Base-by-base conservation (phyloP, 2,113 vertebrate genomes). In the Macaca nemestrina region DNA sequence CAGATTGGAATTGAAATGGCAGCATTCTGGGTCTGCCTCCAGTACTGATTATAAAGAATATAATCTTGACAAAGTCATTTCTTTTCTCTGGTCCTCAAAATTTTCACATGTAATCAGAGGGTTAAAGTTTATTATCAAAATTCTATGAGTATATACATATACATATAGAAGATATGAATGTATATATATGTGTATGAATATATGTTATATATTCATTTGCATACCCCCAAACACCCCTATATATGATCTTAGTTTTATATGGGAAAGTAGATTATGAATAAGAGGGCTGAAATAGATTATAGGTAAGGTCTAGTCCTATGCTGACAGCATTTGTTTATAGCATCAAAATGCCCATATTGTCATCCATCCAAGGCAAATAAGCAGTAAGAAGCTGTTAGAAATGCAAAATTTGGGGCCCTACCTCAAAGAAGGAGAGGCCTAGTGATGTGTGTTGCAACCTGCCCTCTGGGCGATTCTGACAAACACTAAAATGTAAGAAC, bases 11-110 rank as follows among this genome's bases (percentile, higher is more conserved):
- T 95, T 2, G 92, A 90, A 96, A 88, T 84, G 22, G 73, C 30
- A 72, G 5, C 70, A 38, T 45, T 84, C 8, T 92, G 64, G 35
- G 3, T 92, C 27, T n/a, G 30, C 5, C 8, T 75, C 27, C 30
- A 93, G 79, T 43, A 45, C 2, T 23, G 8, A 72, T 81, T 70
- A 25, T 32, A 79, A 25, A 48, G 27, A 68, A 67, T 38, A 38
- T 45, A 73, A 95, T 83, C 48, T 89, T 79, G 4, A 90, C 72
- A 38, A 95, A 85, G 52, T 57, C 20, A 80, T 70, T 82, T 97
- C 35, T 78, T 92, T 92, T 88, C 45, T 38, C 55, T 48, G 32
- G 38, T 27, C 72, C 10, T 84, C 52, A 96, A 80, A 82, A 45
- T 88, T 32, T 88, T 95, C 59, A 72, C 59, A 75, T 64, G 12